These are phyloP conservation scores for Cinclus mexicanus DNA, from an alignment of 2,113 vertebrate species.

Conservation along the genomic window DNA sequence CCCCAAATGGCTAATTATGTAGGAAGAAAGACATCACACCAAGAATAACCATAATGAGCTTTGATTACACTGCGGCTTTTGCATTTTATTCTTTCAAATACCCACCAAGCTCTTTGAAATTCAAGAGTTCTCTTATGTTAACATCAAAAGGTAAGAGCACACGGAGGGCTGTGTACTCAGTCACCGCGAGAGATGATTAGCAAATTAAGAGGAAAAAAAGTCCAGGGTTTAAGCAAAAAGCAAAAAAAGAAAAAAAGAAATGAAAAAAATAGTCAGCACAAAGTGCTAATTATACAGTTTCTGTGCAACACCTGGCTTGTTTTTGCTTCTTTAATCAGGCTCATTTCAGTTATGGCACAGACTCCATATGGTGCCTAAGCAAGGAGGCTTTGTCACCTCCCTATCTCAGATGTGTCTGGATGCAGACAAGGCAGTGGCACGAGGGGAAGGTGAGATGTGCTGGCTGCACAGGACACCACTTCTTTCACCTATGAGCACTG, in stretches of 20 bases:
- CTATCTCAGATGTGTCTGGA: not conserved
- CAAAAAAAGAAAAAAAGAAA: not conserved
- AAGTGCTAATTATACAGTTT: conserved; percentile 76
- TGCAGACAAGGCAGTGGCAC: not conserved
- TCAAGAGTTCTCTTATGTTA: conserved; percentile 79
- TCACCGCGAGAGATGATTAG: conserved; percentile 74
- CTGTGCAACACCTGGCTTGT: conserved; percentile 73
- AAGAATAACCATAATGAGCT: conserved; percentile 82
- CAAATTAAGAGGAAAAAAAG: conserved; percentile 64
- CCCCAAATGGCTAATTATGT: conserved; percentile 64
- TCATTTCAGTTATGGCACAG: conserved; percentile 33
- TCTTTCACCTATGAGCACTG: not conserved
- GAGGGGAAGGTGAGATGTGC: not conserved
- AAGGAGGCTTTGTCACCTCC: not conserved
- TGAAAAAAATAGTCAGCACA: conserved; percentile 52
- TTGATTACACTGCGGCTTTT: conserved; percentile 74
- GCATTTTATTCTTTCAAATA: conserved; percentile 73
- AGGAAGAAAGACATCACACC: conserved; percentile 61
- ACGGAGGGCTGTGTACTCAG: conserved; percentile 57
- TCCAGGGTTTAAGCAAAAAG: conserved; percentile 48
- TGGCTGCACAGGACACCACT: not conserved
- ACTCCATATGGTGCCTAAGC: not conserved
- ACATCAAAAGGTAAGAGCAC: conserved; percentile 79
- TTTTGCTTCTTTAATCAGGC: conserved; percentile 67
- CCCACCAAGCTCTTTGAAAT: conserved; percentile 79